A percentile compares a stretch with the other conserved stretches of the same genome.
phyloP scores from a whole-genome alignment of 2,797 vertebrate genomes.

The Pelochelys cantorii region DNA sequence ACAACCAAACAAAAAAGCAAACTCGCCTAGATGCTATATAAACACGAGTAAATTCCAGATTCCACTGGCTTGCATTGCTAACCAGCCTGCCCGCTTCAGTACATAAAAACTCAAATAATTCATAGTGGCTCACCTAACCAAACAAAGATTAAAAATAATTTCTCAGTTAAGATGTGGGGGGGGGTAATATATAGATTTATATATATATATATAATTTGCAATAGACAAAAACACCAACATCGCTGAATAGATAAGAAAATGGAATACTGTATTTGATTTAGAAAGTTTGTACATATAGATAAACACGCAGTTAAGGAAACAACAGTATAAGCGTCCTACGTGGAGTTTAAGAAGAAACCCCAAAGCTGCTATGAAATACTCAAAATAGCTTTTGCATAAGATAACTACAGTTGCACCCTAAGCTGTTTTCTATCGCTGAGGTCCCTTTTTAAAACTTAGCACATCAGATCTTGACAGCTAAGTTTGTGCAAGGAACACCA shows the following conservation, averaged over 20 bases:
- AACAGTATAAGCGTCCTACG: slow-evolving; percentile 90
- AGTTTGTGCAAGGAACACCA: slow-evolving; percentile 90
- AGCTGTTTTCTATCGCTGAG: slow-evolving; percentile 75
- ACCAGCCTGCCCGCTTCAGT: not conserved
- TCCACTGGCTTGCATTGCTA: not conserved
- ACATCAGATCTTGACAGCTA: slow-evolving; percentile 88
- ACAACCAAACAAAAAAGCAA: not conserved
- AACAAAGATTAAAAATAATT: not conserved
- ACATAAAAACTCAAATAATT: not conserved
- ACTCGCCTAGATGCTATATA: not conserved
- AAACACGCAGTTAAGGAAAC: slow-evolving; percentile 92
- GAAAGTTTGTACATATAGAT: slow-evolving; percentile 95
- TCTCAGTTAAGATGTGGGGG: not conserved
- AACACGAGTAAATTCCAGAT: not conserved
- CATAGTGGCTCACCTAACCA: not conserved
- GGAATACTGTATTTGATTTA: slow-evolving; percentile 97
- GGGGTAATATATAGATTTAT: not conserved
- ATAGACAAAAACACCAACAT: slow-evolving; percentile 80
- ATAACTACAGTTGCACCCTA: slow-evolving; percentile 86
- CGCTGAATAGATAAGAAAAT: slow-evolving; percentile 89
- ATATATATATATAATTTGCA: not conserved
- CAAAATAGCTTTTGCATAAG: slow-evolving; percentile 89
- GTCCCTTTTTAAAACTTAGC: slow-evolving; percentile 85
- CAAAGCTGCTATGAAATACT: slow-evolving; percentile 87
- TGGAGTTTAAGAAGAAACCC: slow-evolving; percentile 85